Evolutionary conservation across 2,888 invertebrate species (phyloP).

Genomic region (Cremastinae sp.): DNA sequence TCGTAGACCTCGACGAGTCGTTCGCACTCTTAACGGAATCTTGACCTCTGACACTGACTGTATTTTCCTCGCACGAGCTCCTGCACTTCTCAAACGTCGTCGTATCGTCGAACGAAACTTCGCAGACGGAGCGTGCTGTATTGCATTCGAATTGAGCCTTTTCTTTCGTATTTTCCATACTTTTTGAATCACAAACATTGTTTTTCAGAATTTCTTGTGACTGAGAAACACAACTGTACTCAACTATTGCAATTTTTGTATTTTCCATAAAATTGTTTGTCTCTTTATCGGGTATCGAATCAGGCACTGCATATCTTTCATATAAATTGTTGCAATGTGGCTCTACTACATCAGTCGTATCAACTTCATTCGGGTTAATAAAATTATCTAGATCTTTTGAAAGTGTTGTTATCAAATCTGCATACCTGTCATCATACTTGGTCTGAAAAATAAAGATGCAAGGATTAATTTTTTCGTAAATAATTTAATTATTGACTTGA

Average conservation of each 20-base stretch:
- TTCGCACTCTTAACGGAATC: slow-evolving; percentile 31
- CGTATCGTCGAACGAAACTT: slow-evolving; percentile 3
- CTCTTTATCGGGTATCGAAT: slow-evolving; percentile 38
- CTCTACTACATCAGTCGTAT: slow-evolving; percentile 45
- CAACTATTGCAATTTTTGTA: slow-evolving; percentile 20
- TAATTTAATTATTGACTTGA: not conserved
- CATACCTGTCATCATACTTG: slow-evolving; percentile 66
- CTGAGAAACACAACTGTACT: slow-evolving; percentile 57
- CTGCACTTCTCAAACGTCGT: slow-evolving; percentile 21
- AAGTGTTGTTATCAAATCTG: slow-evolving; percentile 60
- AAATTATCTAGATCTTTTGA: slow-evolving; percentile 64
- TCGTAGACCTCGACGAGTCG: not conserved
- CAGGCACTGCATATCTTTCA: slow-evolving; percentile 41
- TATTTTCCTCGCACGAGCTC: slow-evolving; percentile 1
- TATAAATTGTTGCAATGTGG: slow-evolving; percentile 63
- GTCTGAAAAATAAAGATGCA: slow-evolving; percentile 63
- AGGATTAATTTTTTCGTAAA: not conserved
- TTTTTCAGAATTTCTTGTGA: slow-evolving; percentile 62
- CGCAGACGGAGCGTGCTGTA: slow-evolving; percentile 10
- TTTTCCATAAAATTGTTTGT: slow-evolving; percentile 25
- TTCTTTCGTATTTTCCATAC: slow-evolving; percentile 30
- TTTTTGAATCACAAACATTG: slow-evolving; percentile 61
- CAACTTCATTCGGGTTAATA: slow-evolving; percentile 54
- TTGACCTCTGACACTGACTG: slow-evolving; percentile 15
- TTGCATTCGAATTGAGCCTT: slow-evolving; percentile 23